Base-by-base conservation (phyloP, 2,113 vertebrate genomes). In the Amazona vittata region DNA sequence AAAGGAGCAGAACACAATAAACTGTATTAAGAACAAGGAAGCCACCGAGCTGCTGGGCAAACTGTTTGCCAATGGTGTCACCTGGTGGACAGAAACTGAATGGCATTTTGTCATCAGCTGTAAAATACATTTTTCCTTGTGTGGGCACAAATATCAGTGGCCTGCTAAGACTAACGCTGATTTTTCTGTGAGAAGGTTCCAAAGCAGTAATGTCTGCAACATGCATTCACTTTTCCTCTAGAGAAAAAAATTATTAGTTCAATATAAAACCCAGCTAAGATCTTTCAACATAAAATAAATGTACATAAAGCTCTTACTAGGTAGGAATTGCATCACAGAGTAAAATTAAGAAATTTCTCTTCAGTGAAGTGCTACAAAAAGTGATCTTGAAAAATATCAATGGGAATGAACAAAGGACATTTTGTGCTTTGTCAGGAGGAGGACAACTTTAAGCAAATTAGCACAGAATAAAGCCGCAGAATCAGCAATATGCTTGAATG, bases 21-120 rank as follows among this genome's bases (percentile, higher is more conserved):
- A 21, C 5, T 0, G 1, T 0, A 3, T 1, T 1, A 4, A 11
- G 50, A 37, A 19, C 1, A 21, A 74, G 28, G 44, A 69, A 88
- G 26, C n/a, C 52, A 5, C 0, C 1, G 55, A 22, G 68, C 25
- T 67, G 60, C 64, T 10, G 29, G 15, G 60, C 43, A 75, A 50
- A 31, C 68, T 50, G 57, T 49, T 87, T 62, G 90, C 47, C 79
- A 46, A 14, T 9, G 50, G 17, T 78, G 85, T 62, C 94, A 96
- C n/a, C 93, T 25, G 71, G 25, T 64, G 89, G 71, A 18, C 7
- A 5, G 6, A 86, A 75, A 7, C 12, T 29, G 37, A 92, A 83
- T 11, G 63, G 73, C 82, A 65, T 6, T 17, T 71, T 28, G 15
- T 28, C 31, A 43, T 22, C 62, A 37, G 6, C 53, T 5, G 12